phyloP scores from a whole-genome alignment of 1,140 invertebrate species.

The Platorchestia sp. region DNA sequence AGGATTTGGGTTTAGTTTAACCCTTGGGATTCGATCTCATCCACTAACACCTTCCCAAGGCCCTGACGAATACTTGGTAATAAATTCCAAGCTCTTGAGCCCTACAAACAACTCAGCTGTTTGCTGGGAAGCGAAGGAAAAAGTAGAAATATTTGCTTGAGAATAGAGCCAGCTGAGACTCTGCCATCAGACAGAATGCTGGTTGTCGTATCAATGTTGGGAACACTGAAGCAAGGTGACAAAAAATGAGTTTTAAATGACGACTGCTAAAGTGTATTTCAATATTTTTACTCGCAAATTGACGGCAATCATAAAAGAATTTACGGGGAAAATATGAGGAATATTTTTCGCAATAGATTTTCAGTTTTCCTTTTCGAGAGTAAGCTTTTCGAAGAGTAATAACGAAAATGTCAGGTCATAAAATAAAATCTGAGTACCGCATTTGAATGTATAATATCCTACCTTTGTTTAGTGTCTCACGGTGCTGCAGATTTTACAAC shows the following conservation, averaged over 20 bases:
- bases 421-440: not conserved
- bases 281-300: not conserved
- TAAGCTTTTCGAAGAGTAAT: not conserved
- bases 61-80: not conserved
- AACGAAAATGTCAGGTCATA: not conserved
- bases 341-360: not conserved
- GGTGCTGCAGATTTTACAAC: too few relatives aligned
- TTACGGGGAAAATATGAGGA: not conserved
- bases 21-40: not conserved
- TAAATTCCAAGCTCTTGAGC: not conserved
- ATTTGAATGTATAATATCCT: not conserved
- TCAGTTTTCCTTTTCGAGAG: not conserved
- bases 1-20: not conserved
- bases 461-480: too few relatives aligned
- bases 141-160: not conserved
- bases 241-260: not conserved
- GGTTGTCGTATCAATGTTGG: not conserved
- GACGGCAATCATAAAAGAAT: not conserved
- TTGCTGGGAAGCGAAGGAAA: not conserved
- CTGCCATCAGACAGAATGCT: too few relatives aligned
- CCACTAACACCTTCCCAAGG: not conserved
- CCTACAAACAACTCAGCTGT: not conserved
- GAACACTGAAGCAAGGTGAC: not conserved
- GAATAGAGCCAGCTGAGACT: not conserved
- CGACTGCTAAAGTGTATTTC: not conserved